These are phyloP conservation scores for Sitta europaea DNA, from an alignment of 2,113 vertebrate species.

Conservation along the genomic window DNA sequence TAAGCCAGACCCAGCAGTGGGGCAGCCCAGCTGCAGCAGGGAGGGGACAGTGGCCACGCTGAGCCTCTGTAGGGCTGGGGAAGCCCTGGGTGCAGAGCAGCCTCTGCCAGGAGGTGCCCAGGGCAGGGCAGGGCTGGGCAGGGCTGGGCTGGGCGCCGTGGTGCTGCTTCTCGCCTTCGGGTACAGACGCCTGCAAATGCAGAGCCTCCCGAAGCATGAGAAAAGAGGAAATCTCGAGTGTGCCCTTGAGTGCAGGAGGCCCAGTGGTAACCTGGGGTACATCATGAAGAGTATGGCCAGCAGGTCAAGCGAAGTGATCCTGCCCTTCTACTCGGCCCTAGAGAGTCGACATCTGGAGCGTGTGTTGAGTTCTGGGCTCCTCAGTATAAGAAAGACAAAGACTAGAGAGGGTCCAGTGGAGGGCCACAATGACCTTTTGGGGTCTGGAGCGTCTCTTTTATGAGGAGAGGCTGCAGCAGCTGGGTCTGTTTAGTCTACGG, in stretches of 20 bases:
- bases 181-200: no score
- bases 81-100: not conserved
- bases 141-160: no score
- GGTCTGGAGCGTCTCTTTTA: not conserved
- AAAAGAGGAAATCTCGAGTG: no score
- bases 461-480: not conserved
- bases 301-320: no score
- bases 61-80: not conserved
- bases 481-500: not conserved
- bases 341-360: not conserved
- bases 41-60: not conserved
- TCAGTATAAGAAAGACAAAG: not conserved
- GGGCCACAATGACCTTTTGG: not conserved
- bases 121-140: no score
- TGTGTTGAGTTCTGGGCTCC: not conserved
- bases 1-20: not conserved
- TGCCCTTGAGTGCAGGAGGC: no score
- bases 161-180: no score
- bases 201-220: no score
- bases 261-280: no score
- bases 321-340: accelerated
- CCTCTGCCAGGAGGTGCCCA: not conserved
- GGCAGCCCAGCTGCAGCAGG: not conserved
- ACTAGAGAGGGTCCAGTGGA: not conserved
- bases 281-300: no score